Percentiles rank a stretch among this genome's conserved stretches.
These are phyloP conservation scores for Streptopelia turtur DNA, from an alignment of 2,797 vertebrate species.

Conservation along the genomic window DNA sequence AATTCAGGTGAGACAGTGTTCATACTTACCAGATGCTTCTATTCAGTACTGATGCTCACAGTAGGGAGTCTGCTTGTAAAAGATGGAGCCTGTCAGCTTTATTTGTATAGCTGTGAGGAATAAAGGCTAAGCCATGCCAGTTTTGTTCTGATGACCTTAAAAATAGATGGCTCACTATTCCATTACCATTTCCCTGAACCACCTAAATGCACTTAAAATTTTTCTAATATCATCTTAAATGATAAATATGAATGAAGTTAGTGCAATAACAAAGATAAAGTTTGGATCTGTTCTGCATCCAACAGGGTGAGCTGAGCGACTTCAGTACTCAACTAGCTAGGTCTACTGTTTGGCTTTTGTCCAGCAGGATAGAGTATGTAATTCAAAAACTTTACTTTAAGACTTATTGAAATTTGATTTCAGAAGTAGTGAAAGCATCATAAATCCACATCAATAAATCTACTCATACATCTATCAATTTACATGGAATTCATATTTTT, in stretches of 20 bases:
- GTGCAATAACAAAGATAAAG: neutral
- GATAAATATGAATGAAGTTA: neutral
- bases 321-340: neutral
- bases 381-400: neutral
- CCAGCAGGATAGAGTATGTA: neutral
- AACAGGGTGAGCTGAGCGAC: neutral
- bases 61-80: neutral
- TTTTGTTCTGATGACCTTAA: neutral
- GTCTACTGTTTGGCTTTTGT: neutral
- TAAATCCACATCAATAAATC: neutral
- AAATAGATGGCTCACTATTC: neutral
- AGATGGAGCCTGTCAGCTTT: neutral
- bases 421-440: neutral
- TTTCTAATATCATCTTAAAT: neutral
- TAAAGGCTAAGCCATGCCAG: neutral
- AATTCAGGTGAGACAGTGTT: neutral
- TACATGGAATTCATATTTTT: neutral
- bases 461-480: neutral
- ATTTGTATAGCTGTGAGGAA: neutral
- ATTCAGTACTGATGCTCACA: neutral
- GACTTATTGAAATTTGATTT: neutral
- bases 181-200: neutral
- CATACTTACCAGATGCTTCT: neutral
- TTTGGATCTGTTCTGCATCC: neutral
- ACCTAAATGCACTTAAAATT: neutral